Base-by-base conservation (phyloP, 2,113 vertebrate species). In the Phyllopteryx taeniolatus region DNA sequence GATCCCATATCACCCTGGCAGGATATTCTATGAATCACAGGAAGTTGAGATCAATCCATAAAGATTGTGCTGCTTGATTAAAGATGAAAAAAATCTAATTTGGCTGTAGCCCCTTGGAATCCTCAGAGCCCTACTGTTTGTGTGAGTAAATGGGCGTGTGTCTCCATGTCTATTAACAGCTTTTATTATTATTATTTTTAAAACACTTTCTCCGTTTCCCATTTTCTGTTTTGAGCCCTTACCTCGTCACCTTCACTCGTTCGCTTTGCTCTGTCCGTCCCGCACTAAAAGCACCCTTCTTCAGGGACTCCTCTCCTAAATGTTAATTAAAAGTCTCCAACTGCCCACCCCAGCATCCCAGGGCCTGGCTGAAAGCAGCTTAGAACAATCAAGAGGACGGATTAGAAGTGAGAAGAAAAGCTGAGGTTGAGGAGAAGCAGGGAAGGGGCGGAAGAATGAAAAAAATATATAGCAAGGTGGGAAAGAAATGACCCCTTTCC, bases 371-470 rank as follows among this genome's bases (percentile, higher is more conserved):
- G 87, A 92, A 91, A 92, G 92, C 90, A 91, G 89, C 90, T 92
- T 93, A 92, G 91, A 92, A 93, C 91, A 93, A 93, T 93, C 93
- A 93, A 90, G 87, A 85, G 86, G 82, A 92, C 62, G 78, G 90
- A 92, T 91, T 92, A 92, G 86, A 88, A 87, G 85, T 87, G 86
- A 90, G 88, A 91, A 88, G 82, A 90, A 91, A 85, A 86, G 79
- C 85, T 63, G 82, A 84, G 81, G 62, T 54, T 77, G 89, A 74
- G 75, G 86, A 84, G 80, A 74, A 27, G 80, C 53, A 27, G 72
- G 61, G 77, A 77, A 27, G 57, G 71, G 57, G 53, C 39, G 70
- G n/a, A 19, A 66, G 71, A 70, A 78, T 39, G 77, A 78, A 72
- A 72, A 81, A 83, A 84, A 86, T 83, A 86, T 84, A 78, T 83